phyloP scores from a whole-genome alignment of 1,140 invertebrate genomes.

The Lysiphlebus fabarum region DNA sequence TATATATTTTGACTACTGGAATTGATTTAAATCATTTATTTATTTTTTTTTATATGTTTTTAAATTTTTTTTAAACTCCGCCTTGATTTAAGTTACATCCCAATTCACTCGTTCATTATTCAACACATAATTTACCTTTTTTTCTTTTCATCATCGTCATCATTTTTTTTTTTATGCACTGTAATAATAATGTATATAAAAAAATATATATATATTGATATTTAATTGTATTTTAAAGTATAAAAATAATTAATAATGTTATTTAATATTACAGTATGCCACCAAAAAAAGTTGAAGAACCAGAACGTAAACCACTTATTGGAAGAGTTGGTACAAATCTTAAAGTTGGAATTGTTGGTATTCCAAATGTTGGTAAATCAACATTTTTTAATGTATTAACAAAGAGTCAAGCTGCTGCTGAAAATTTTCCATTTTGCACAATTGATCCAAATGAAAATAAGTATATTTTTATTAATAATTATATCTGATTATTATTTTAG shows the following conservation, averaged over 20 bases:
- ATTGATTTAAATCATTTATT: too few species aligned
- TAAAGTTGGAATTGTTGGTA: conserved; percentile 93
- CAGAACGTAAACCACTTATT: conserved; percentile 87
- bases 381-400: conserved; percentile 99
- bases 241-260: not conserved
- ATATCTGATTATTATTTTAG: conserved; percentile 14
- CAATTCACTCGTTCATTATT: too few species aligned
- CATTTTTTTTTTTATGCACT: too few species aligned
- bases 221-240: too few species aligned
- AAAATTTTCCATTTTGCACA: conserved; percentile 99
- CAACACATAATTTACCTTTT: too few species aligned
- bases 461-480: conserved; percentile 58
- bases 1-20: too few species aligned
- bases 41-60: too few species aligned
- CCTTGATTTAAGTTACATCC: too few species aligned
- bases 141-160: too few species aligned
- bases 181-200: not conserved
- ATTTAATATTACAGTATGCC: conserved; percentile 65
- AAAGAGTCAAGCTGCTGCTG: conserved; percentile 91
- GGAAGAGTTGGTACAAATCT: conserved; percentile 97
- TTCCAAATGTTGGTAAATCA: conserved; percentile 97
- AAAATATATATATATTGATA: not conserved
- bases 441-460: conserved; percentile 99
- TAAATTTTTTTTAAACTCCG: too few species aligned
- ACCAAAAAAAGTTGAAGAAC: conserved; percentile 91